Evolutionary conservation across 2,888 invertebrate genomes (phyloP), one percentile per base, ranked within the genome.

Genomic region (Dicyrtoma fusca): DNA sequence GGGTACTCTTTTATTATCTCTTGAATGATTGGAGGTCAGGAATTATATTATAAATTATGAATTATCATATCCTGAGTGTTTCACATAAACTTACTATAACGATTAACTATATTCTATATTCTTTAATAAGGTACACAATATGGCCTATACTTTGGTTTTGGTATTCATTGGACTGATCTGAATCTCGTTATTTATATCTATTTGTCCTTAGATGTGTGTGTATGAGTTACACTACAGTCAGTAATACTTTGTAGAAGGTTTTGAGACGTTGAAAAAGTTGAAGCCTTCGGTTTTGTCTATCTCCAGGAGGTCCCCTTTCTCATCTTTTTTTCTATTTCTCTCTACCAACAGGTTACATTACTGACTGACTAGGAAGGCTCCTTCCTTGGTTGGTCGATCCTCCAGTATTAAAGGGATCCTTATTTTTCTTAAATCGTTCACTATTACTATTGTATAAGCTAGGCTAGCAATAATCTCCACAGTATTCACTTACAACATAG

Each of bases 281-380:
- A 34, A 8, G 3, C 34, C 8, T 61, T 66, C 51, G 68, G 62
- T 73, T 73, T 73, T 65, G 65, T 65, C 64, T 61, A 73, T 73
- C 73, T 70, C 59, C 73, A 73, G 73, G 73, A 70, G 73, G 73
- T 73, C 73, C 57, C 59, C 34, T 17, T 47, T 57, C n/a, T 21
- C 53, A 44, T 53, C 53, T 53, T 62, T 62, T 44, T 44, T 23
- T 34, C 45, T 55, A 64, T 64, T 64, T 69, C n/a, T 69, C 73
- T 47, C 51, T 5, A 34, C 34, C 34, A n/a, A 34, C 25, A 10
- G 23, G 8, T 57, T 53, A 8, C 53, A 53, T 13, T 44, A 13
- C 10, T 44, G 8, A 44, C 13, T 11, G 13, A 44, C 45, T 44
- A 8, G 45, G n/a, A n/a, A n/a, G n/a, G n/a, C n/a, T n/a, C n/a